Evolutionary conservation across 2,888 invertebrate genomes (phyloP).

Genomic region (Acronicta aceris): DNA sequence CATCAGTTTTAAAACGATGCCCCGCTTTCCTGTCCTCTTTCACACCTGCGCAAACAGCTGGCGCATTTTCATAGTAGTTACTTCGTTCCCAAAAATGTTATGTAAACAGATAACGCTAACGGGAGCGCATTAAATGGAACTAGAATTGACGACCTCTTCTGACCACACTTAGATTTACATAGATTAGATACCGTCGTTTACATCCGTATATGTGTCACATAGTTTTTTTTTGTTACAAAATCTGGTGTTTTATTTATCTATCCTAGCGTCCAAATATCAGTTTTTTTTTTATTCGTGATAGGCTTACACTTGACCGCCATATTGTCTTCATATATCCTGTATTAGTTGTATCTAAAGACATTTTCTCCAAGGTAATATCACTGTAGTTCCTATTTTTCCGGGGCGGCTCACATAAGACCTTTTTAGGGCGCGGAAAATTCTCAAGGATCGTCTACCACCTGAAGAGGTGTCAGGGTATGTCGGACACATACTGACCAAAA

Average conservation of each 20-base stretch:
- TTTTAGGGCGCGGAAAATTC: no score
- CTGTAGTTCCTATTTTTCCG: no score
- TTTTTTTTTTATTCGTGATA: no score
- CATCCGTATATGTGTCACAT: constrained; percentile 39
- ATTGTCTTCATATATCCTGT: no score
- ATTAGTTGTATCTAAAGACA: no score
- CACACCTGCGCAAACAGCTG: constrained; percentile 4
- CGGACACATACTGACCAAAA: no score
- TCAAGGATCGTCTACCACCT: no score
- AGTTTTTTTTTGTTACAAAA: constrained; percentile 30
- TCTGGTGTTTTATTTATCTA: neutral
- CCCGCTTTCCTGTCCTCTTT: constrained; percentile 2
- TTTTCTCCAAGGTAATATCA: no score
- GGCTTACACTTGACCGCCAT: no score
- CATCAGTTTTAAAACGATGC: neutral
- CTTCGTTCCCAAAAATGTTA: neutral
- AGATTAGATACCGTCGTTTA: constrained; percentile 29
- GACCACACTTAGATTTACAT: constrained; percentile 30
- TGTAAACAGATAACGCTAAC: neutral
- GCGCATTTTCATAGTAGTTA: neutral
- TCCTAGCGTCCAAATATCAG: no score
- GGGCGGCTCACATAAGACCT: neutral
- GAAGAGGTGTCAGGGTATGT: no score
- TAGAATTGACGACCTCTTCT: constrained; percentile 7
- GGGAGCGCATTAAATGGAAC: constrained; percentile 26